phyloP scores from a whole-genome alignment of 2,888 invertebrate species.

The Chironomus riparius region DNA sequence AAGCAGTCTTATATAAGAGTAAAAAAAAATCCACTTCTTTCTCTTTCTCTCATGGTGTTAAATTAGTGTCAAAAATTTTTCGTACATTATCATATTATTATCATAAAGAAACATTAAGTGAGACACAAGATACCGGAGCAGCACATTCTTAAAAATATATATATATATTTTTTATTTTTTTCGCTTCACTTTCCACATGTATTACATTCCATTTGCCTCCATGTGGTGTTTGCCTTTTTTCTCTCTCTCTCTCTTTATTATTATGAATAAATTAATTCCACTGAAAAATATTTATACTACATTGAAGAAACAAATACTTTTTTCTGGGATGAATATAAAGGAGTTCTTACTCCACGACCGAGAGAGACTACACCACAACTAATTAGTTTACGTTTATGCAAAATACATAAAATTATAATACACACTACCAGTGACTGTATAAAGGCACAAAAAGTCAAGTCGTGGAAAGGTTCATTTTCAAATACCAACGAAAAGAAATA shows the following conservation, averaged over 20 bases:
- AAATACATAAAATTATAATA: neutral
- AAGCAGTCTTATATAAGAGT: neutral
- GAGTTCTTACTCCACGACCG: neutral
- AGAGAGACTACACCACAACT: neutral
- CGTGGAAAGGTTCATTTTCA: neutral
- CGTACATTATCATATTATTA: slow-evolving; percentile 22
- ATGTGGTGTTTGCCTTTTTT: neutral
- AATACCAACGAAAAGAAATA: too few relatives aligned
- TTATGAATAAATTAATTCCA: slow-evolving; percentile 13
- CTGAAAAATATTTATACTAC: neutral
- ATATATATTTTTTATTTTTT: neutral
- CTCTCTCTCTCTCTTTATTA: neutral
- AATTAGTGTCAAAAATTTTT: slow-evolving; percentile 17
- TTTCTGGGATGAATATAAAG: too few relatives aligned
- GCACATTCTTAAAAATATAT: neutral
- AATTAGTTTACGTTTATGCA: neutral
- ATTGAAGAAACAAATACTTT: neutral
- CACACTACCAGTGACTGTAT: neutral
- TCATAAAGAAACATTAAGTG: slow-evolving; percentile 20
- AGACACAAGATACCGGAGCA: slow-evolving; percentile 15
- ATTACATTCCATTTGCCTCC: neutral
- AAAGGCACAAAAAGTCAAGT: neutral
- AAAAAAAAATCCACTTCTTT: neutral
- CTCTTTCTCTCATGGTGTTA: slow-evolving; percentile 7
- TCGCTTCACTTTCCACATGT: slow-evolving; percentile 3